phyloP scores from a whole-genome alignment of 2,113 vertebrate genomes.

The Oryzias curvinotus region DNA sequence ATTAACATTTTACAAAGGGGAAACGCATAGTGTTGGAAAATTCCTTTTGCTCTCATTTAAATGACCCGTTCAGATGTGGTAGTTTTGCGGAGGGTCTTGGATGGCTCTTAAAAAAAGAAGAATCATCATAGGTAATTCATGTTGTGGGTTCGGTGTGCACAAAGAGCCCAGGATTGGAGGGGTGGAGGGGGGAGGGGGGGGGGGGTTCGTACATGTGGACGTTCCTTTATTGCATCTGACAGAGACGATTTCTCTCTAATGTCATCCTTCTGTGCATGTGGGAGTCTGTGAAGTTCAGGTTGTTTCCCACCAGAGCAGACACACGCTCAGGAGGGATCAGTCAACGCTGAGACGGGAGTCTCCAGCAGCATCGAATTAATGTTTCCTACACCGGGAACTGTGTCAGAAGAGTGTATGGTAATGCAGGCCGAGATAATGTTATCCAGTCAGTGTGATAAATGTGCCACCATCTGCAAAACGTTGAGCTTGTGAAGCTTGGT shows the following conservation, averaged over 20 bases:
- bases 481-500: neutral
- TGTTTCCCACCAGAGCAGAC: constrained; percentile 45
- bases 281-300: constrained; percentile 55
- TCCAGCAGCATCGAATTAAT: constrained; percentile 40
- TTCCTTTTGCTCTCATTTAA: constrained; percentile 42
- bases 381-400: constrained; percentile 30
- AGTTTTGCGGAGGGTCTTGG: constrained; percentile 26
- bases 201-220: constrained; percentile 38
- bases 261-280: constrained; percentile 47
- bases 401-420: constrained; percentile 24
- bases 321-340: constrained; percentile 33
- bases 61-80: constrained; percentile 17
- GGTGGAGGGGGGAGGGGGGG: no score
- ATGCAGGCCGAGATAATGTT: constrained; percentile 41
- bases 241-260: constrained; percentile 70
- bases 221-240: constrained; percentile 69
- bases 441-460: constrained; percentile 28
- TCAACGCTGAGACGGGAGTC: constrained; percentile 36
- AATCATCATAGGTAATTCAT: constrained; percentile 64
- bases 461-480: constrained; percentile 15
- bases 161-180: constrained; percentile 53
- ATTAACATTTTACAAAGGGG: constrained; percentile 39
- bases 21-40: constrained; percentile 36
- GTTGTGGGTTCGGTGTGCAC: constrained; percentile 48
- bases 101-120: constrained; percentile 34